phyloP scores from a whole-genome alignment of 2,888 invertebrate species.

The Drosophila cognata region DNA sequence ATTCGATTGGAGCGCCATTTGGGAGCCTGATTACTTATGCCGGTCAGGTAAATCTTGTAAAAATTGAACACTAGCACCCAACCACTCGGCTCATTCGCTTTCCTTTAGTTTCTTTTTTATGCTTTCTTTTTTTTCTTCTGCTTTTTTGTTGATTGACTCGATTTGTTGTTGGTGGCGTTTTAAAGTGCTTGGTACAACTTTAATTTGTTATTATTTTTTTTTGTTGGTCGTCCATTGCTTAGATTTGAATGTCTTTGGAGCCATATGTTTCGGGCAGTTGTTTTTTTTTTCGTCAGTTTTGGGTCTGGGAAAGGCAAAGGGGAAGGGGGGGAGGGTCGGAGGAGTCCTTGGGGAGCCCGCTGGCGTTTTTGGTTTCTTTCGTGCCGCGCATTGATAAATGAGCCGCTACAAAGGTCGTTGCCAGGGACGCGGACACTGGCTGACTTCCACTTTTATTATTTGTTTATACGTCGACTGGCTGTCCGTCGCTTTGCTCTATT shows the following conservation, averaged over 20 bases:
- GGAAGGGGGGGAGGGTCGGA: neutral
- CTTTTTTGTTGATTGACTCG: constrained; percentile 50
- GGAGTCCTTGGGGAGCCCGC: constrained; percentile 22
- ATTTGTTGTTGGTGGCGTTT: constrained; percentile 64
- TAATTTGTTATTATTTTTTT: constrained; percentile 62
- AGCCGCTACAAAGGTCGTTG: constrained; percentile 75
- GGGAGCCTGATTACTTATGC: constrained; percentile 74
- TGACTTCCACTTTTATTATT: constrained; percentile 70
- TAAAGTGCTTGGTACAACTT: constrained; percentile 65
- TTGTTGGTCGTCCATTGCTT: constrained; percentile 13
- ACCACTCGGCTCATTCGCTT: constrained; percentile 24
- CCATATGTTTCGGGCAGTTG: constrained; percentile 52
- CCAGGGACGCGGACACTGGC: constrained; percentile 68
- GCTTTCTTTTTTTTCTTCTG: neutral
- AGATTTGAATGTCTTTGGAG: constrained; percentile 26
- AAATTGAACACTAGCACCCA: constrained; percentile 41
- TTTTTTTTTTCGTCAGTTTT: constrained; percentile 12
- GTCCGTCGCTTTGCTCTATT: constrained; percentile 67
- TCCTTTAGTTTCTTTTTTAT: constrained; percentile 9
- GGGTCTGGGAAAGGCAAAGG: constrained; percentile 22
- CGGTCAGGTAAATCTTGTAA: constrained; percentile 76
- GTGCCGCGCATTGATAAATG: constrained; percentile 72
- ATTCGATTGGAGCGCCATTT: constrained; percentile 63
- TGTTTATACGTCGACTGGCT: constrained; percentile 71
- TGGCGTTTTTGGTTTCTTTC: constrained; percentile 52